A percentile compares a stretch with the other conserved stretches of the same genome.
Evolutionary conservation across 2,797 vertebrate genomes (phyloP).

Genomic region (Spea hammondii): DNA sequence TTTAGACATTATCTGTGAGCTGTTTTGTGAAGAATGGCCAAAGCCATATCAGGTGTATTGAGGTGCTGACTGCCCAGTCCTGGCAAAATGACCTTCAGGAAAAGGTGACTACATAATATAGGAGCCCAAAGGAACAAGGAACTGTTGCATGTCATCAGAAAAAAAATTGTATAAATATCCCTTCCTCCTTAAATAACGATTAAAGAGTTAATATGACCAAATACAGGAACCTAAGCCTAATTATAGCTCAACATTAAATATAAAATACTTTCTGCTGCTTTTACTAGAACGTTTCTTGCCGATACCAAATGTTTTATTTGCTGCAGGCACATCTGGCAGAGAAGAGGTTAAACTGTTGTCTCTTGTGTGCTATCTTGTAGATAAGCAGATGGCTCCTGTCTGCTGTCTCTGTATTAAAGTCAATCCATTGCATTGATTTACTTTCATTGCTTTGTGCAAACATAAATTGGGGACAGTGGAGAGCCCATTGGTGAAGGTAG

Average conservation of each 20-base stretch:
- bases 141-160: too few species aligned
- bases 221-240: neutral
- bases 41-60: too few species aligned
- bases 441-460: constrained; percentile 51
- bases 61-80: too few species aligned
- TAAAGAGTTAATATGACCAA: too few species aligned
- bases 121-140: too few species aligned
- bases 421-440: constrained; percentile 54
- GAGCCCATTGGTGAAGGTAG: constrained; percentile 21
- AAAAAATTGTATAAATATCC: too few species aligned
- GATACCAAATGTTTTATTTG: constrained; percentile 1
- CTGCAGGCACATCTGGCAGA: constrained; percentile 11
- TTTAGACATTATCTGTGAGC: too few species aligned
- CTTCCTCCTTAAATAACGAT: too few species aligned
- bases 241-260: neutral
- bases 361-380: constrained; percentile 50
- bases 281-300: neutral
- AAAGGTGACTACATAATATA: too few species aligned
- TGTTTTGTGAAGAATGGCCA: too few species aligned
- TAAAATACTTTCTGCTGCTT: neutral
- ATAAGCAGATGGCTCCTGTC: constrained; percentile 54
- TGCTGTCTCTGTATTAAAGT: constrained; percentile 53
- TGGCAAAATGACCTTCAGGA: too few species aligned
- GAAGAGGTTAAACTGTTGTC: constrained; percentile 45
- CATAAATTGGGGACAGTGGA: constrained; percentile 38